Percentiles rank a stretch among this genome's conserved stretches.
phyloP scores from a whole-genome alignment of 2,113 vertebrate species.

The Stegostoma tigrinum region DNA sequence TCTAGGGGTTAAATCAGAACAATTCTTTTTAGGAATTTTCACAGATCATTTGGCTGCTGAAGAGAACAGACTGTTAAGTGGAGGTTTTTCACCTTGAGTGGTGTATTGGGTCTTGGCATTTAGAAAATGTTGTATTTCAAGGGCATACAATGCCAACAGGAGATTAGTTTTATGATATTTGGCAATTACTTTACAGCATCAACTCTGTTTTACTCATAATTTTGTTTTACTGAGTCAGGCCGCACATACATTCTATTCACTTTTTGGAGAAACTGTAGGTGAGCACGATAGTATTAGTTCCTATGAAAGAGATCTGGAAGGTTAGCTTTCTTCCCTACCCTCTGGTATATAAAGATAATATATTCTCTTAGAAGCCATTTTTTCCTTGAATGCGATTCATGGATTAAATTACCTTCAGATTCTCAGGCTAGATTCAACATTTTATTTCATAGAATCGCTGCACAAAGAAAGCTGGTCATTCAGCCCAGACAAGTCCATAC shows the following conservation, averaged over 20 bases:
- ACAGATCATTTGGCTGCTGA: background rate
- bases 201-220: background rate
- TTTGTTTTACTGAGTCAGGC: background rate
- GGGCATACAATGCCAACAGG: background rate
- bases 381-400: background rate
- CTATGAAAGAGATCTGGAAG: background rate
- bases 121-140: background rate
- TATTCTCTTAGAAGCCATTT: background rate
- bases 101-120: background rate
- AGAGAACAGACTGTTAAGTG: background rate
- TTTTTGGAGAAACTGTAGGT: background rate
- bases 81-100: background rate
- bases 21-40: background rate
- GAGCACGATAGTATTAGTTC: background rate
- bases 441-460: background rate
- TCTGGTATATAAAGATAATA: too few relatives aligned
- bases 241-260: background rate
- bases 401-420: background rate
- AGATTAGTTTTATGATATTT: background rate
- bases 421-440: background rate
- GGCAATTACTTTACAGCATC: background rate
- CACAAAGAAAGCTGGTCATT: too few relatives aligned
- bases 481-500: too few relatives aligned
- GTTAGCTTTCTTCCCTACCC: background rate
- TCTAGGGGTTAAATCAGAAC: background rate